Evolutionary conservation across 2,113 vertebrate genomes (phyloP), one percentile per base, ranked within the genome.

Genomic region (Potamarius usumacintae): DNA sequence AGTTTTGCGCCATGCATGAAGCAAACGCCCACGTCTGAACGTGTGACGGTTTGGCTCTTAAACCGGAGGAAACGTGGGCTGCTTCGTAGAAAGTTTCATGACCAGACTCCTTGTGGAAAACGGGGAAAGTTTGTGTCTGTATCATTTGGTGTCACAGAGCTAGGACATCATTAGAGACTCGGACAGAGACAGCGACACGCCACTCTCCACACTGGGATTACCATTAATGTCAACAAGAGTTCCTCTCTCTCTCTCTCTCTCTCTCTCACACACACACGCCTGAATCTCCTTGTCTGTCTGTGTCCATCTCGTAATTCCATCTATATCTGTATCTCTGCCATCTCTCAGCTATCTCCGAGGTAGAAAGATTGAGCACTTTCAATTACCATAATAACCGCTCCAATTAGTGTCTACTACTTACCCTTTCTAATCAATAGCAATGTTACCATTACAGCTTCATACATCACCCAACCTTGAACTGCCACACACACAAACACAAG

Each of bases 91-190:
- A 80, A 80, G 78, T 80, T 80, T 80, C 22, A 25, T 34, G 65
- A 71, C 42, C 27, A n/a, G 78, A 63, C 27, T 57, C 88, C 34
- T 67, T 85, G 88, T 80, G 85, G 65, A 67, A 82, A 53, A 86
- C 84, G 80, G 85, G 85, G 82, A 63, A 87, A 87, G 85, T 58
- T 88, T 55, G 71, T 81, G 86, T 84, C 50, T 10, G 67, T 84
- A 89, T 86, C 12, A 88, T 88, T 76, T 79, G 83, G 53, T 87
- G 71, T 81, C 86, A 84, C 63, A 72, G 72, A 74, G 85, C 84
- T 57, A 87, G 79, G 90, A 67, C 67, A 92, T 91, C 88, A 92
- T 91, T 91, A 90, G 84, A 89, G 78, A 74, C 52, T 72, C 71
- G 89, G 82, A 60, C 72, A 74, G 67, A 87, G 57, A 89, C 85